Evolutionary conservation across 2,888 invertebrate species (phyloP), one percentile per base, ranked within the genome.

Genomic region (Hydroisotoma schaefferi): DNA sequence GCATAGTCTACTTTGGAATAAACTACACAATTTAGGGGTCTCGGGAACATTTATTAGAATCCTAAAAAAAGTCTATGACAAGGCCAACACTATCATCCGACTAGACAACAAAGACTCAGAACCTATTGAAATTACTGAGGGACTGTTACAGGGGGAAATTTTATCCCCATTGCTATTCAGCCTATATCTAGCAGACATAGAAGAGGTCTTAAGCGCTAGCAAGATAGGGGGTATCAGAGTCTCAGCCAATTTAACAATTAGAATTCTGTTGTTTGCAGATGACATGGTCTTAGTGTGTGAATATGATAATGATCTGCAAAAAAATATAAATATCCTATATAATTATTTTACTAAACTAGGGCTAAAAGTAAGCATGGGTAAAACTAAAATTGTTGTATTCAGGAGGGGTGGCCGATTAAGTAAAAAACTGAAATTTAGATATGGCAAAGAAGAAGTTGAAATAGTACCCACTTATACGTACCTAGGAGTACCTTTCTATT

Each of bases 1-100:
- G 0, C 64, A 64, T 20, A 20, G 23, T 1, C 40, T 37, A 26
- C 46, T 64, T 15, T 64, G 64, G 64, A 49, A 44, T 12, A 57
- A 51, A 51, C 33, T 64, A 2, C 23, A 12, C 18, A 12, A 12
- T 12, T 12, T 61, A n/a, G 61, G 61, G 4, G 40, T 64, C 15
- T 44, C 54, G 1, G 40, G 53, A 2, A 63, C 56, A 48, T 12
- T 54, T 2, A 57, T 63, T 10, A 38, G 51, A 8, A 33, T 51
- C 2, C 28, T 60, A n/a, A 29, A 48, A 53, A 28, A 26, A n/a
- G 15, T 63, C 2, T 63, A 63, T 43, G 5, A 40, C 18, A 25
- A n/a, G 20, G 59, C 38, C n/a, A 22, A 12, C 4, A 47, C 25
- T 8, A 23, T 10, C 6, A 23, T 47, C 25, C 20, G 47, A 8